These are phyloP conservation scores for Drosophila nikananu DNA, from an alignment of 1,140 invertebrate genomes.

Conservation along the genomic window DNA sequence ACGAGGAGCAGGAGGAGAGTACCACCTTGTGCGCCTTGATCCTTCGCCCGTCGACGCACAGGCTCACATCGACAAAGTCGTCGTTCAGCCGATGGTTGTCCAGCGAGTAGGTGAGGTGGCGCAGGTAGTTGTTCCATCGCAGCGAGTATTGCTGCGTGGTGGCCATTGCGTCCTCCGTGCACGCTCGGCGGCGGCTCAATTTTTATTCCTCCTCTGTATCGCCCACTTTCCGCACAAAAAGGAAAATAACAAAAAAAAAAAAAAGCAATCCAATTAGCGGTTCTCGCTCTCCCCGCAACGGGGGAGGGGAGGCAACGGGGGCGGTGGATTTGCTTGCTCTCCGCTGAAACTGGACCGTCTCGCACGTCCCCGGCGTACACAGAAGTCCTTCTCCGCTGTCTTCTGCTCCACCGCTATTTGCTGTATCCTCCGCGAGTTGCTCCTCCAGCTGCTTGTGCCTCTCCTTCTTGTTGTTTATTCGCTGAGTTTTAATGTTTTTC, in stretches of 20 bases:
- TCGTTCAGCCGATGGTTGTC: constrained; percentile 91
- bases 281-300: constrained; percentile 21
- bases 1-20: constrained; percentile 93
- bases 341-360: constrained; percentile 5
- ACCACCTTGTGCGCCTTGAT: constrained; percentile 94
- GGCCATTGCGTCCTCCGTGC: constrained; percentile 62
- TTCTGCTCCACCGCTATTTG: neutral
- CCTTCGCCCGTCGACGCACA: constrained; percentile 93
- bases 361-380: constrained; percentile 11
- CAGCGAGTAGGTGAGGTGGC: constrained; percentile 91
- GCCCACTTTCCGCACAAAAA: neutral
- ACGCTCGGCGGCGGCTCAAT: neutral
- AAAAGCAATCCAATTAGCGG: constrained; percentile 38
- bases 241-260: neutral
- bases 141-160: constrained; percentile 89
- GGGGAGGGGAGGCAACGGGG: constrained; percentile 7
- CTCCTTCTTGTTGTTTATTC: constrained; percentile 11
- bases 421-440: neutral
- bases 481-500: constrained; percentile 14
- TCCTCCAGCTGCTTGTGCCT: neutral
- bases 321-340: constrained; percentile 8
- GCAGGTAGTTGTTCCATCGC: constrained; percentile 91
- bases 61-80: constrained; percentile 94
- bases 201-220: neutral
- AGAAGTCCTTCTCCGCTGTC: constrained; percentile 5